Evolutionary conservation across 2,888 invertebrate species (phyloP).

Genomic region (Drosophila atripex): DNA sequence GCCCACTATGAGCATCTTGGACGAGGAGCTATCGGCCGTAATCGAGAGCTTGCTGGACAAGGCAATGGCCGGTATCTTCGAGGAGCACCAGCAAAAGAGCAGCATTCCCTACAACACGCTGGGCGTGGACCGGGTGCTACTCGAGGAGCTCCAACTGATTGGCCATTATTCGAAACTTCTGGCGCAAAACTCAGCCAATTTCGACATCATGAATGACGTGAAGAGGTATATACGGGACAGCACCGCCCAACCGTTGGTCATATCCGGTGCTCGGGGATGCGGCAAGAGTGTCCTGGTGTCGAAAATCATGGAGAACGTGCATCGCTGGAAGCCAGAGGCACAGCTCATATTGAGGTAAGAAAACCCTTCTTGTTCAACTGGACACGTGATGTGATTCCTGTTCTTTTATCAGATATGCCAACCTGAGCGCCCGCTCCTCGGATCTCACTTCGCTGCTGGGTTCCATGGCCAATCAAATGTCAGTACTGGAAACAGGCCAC

Average conservation of each 20-base stretch:
- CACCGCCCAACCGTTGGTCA: slow-evolving; percentile 86
- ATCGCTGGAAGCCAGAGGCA: slow-evolving; percentile 87
- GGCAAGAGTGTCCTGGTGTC: slow-evolving; percentile 93
- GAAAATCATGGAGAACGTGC: slow-evolving; percentile 88
- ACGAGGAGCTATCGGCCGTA: slow-evolving; percentile 85
- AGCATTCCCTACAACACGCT: slow-evolving; percentile 87
- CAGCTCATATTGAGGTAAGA: slow-evolving; percentile 84
- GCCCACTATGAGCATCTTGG: slow-evolving; percentile 80
- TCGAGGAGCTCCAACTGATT: slow-evolving; percentile 88
- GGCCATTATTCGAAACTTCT: slow-evolving; percentile 88
- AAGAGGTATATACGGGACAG: slow-evolving; percentile 85
- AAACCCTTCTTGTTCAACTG: not conserved
- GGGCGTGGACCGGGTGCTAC: slow-evolving; percentile 89
- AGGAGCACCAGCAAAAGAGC: slow-evolving; percentile 87
- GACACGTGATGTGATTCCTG: not conserved
- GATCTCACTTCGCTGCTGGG: slow-evolving; percentile 86
- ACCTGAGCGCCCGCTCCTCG: slow-evolving; percentile 80
- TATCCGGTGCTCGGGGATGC: slow-evolving; percentile 92
- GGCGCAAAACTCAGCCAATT: slow-evolving; percentile 86
- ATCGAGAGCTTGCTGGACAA: slow-evolving; percentile 88
- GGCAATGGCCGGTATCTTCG: slow-evolving; percentile 88
- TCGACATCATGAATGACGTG: slow-evolving; percentile 82
- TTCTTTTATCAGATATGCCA: slow-evolving; percentile 73
- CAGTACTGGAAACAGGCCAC: slow-evolving; percentile 88
- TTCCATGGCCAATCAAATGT: slow-evolving; percentile 90